Percentiles rank a stretch among this genome's conserved stretches.
phyloP scores from a whole-genome alignment of 2,888 invertebrate genomes.

The Scaptomyza cyrtandrae region DNA sequence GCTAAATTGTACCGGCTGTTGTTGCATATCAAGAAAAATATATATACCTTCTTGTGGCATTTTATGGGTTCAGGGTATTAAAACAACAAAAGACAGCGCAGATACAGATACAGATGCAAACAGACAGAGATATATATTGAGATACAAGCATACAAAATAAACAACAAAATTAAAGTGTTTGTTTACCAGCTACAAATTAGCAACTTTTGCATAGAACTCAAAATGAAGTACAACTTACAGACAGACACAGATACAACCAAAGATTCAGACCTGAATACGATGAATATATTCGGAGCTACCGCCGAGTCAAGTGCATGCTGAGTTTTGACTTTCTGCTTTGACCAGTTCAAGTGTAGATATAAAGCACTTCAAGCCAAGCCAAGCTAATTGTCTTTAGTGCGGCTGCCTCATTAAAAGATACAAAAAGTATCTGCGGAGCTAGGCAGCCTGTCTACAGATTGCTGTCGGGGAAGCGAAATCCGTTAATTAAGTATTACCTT shows the following conservation, averaged over 20 bases:
- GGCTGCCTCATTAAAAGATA: conserved; percentile 47
- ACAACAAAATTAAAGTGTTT: conserved; percentile 2
- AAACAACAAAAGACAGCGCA: too few relatives aligned
- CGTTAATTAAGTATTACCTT: not conserved
- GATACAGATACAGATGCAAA: not conserved
- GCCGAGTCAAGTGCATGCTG: conserved; percentile 22
- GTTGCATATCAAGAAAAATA: too few relatives aligned
- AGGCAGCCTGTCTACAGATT: not conserved
- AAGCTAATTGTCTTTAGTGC: conserved; percentile 40
- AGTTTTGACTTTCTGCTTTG: conserved; percentile 43
- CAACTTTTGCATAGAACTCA: conserved; percentile 32
- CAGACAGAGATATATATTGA: not conserved
- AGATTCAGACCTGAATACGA: conserved; percentile 9
- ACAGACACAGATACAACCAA: not conserved
- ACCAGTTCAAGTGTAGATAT: conserved; percentile 47
- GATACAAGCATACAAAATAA: conserved; percentile 7
- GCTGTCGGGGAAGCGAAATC: too few relatives aligned
- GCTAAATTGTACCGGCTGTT: too few relatives aligned
- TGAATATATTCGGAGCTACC: conserved; percentile 1
- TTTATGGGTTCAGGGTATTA: too few relatives aligned
- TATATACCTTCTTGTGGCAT: too few relatives aligned
- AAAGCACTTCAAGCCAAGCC: conserved; percentile 18
- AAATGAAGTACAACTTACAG: not conserved
- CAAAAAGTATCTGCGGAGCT: conserved; percentile 45
- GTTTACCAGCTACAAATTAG: conserved; percentile 18